A percentile compares a stretch with the other conserved stretches of the same genome.
These are phyloP conservation scores for Glossosoma conforme DNA, from an alignment of 1,140 invertebrate genomes.

Conservation along the genomic window DNA sequence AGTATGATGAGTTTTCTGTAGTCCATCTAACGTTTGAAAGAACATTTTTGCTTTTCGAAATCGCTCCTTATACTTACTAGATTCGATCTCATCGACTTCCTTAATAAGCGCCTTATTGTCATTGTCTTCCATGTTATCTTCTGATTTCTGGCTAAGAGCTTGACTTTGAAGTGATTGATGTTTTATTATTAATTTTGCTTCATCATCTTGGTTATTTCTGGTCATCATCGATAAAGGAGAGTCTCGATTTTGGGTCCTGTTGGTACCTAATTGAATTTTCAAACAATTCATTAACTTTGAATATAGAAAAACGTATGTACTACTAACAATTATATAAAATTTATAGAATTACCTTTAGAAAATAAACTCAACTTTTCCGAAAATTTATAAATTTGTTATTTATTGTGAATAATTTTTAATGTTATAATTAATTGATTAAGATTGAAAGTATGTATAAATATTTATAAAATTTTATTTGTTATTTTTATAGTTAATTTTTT, in stretches of 20 bases:
- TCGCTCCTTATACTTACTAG: conserved; percentile 42
- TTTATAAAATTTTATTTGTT: not conserved
- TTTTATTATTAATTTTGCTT: too few species aligned
- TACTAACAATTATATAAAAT: too few species aligned
- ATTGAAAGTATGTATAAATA: not conserved
- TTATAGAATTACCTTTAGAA: too few species aligned
- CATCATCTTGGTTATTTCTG: not conserved
- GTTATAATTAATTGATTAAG: too few species aligned
- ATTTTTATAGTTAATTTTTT: too few species aligned
- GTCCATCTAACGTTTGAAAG: conserved; percentile 46
- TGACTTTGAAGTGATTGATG: too few species aligned
- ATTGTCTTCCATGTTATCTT: not conserved
- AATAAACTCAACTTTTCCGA: too few species aligned
- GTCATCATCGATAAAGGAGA: conserved; percentile 5
- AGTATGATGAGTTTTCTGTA: conserved; percentile 34
- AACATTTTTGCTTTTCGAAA: conserved; percentile 46
- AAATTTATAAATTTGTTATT: too few species aligned
- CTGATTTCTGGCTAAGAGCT: too few species aligned
- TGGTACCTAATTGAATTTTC: conserved; percentile 11
- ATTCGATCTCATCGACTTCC: conserved; percentile 14
- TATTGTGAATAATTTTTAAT: not conserved
- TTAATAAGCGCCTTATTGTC: not conserved
- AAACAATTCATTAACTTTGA: not conserved
- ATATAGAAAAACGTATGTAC: too few species aligned
- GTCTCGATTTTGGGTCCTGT: too few species aligned